Percentiles rank a stretch among this genome's conserved stretches.
These are phyloP conservation scores for Phortica variegata DNA, from an alignment of 1,140 invertebrate species.

Conservation along the genomic window DNA sequence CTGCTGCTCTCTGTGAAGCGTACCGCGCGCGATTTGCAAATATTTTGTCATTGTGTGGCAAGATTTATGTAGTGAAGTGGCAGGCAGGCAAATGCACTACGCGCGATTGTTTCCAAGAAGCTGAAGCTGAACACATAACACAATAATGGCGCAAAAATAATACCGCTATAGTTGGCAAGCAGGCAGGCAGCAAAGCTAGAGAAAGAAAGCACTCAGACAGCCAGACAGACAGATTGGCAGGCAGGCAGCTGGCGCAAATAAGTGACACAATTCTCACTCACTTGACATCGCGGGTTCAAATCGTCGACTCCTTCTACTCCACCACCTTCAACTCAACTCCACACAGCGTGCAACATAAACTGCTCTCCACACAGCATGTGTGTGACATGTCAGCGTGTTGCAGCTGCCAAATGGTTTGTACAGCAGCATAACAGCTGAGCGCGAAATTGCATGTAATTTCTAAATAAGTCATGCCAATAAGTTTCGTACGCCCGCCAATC, in stretches of 20 bases:
- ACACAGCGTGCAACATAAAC: too few species aligned
- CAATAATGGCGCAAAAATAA: constrained; percentile 20
- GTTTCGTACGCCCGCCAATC: too few species aligned
- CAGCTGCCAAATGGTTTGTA: too few species aligned
- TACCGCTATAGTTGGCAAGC: constrained; percentile 37
- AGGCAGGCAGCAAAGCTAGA: constrained; percentile 6
- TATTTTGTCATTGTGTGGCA: constrained; percentile 56
- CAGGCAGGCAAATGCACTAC: constrained; percentile 30
- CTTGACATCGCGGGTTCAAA: constrained; percentile 29
- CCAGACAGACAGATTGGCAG: constrained; percentile 15
- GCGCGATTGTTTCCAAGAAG: constrained; percentile 50
- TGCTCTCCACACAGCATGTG: too few species aligned
- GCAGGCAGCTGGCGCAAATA: constrained; percentile 47
- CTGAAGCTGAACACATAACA: constrained; percentile 41
- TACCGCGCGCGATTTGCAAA: constrained; percentile 56
- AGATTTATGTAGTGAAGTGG: constrained; percentile 54
- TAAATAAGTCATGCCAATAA: too few species aligned
- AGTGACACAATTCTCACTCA: constrained; percentile 55
- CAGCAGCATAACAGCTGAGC: too few species aligned
- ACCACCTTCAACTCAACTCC: too few species aligned
- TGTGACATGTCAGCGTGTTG: too few species aligned
- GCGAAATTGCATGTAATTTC: too few species aligned
- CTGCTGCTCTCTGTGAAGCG: constrained; percentile 37
- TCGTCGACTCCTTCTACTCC: neutral
- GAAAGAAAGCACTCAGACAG: constrained; percentile 8